Percentiles rank a stretch among this genome's conserved stretches.
These are phyloP conservation scores for Musca domestica DNA, from an alignment of 1,140 invertebrate genomes.

Conservation along the genomic window DNA sequence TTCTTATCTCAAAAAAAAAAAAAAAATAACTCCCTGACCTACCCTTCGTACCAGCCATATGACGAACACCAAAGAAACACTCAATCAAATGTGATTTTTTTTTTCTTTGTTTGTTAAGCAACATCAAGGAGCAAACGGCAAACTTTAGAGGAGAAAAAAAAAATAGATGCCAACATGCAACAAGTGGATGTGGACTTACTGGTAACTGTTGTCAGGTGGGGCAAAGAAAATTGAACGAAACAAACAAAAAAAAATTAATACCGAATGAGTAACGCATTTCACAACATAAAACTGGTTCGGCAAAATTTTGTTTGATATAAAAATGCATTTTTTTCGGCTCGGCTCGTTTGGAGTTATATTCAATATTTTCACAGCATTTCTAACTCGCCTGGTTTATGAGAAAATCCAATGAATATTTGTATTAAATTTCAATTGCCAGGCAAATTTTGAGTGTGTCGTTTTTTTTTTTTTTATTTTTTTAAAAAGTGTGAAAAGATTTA, in stretches of 20 bases:
- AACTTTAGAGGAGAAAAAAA: background rate
- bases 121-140: background rate
- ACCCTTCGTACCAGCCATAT: no score
- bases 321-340: background rate
- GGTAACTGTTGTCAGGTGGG: slow-evolving; percentile 6
- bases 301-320: slow-evolving; percentile 11
- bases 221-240: background rate
- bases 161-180: slow-evolving; percentile 18
- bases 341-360: background rate
- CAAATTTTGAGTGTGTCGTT: no score
- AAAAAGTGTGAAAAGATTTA: no score
- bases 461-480: no score
- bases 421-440: slow-evolving; percentile 12
- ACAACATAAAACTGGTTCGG: slow-evolving; percentile 13
- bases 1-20: no score
- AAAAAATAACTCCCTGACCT: no score
- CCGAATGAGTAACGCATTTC: background rate
- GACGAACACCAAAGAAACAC: no score
- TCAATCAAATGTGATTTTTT: no score
- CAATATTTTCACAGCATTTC: no score
- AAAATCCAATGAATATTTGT: background rate
- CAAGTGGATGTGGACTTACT: slow-evolving; percentile 19
- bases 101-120: no score
- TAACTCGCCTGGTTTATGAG: background rate
- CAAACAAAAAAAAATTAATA: background rate